These are phyloP conservation scores for Apis dorsata DNA, from an alignment of 1,140 invertebrate genomes.

Conservation along the genomic window DNA sequence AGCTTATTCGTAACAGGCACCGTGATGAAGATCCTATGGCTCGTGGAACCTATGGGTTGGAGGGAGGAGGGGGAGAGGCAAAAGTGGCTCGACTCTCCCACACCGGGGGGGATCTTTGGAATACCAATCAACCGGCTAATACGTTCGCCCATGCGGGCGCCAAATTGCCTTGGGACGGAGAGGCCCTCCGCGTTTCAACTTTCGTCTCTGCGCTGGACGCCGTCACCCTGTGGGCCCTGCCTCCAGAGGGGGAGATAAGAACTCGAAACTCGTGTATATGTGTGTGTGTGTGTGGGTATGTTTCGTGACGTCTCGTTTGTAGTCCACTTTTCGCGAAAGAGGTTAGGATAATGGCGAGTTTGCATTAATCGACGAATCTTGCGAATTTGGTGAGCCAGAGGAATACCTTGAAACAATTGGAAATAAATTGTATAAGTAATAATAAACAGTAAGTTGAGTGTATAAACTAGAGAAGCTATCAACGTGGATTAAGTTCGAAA, in stretches of 20 bases:
- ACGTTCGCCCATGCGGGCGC: constrained; percentile 74
- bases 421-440: too few relatives aligned
- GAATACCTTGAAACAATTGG: too few relatives aligned
- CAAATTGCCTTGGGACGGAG: constrained; percentile 68
- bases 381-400: too few relatives aligned
- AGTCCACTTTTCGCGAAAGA: too few relatives aligned
- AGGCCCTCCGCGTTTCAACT: constrained; percentile 8
- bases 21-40: constrained; percentile 76
- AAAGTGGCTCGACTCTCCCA: constrained; percentile 58
- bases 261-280: too few relatives aligned
- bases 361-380: too few relatives aligned
- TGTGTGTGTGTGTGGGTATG: too few relatives aligned
- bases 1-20: constrained; percentile 77
- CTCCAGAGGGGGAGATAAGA: neutral
- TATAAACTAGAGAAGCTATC: too few relatives aligned
- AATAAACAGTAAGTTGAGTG: too few relatives aligned
- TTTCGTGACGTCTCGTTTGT: too few relatives aligned
- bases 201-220: neutral
- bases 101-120: constrained; percentile 71
- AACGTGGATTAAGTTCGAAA: too few relatives aligned
- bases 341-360: too few relatives aligned
- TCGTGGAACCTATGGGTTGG: constrained; percentile 22
- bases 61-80: constrained; percentile 10
- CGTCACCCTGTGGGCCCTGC: neutral
- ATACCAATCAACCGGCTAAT: constrained; percentile 77